These are phyloP conservation scores for Parnassius glacialis DNA, from an alignment of 2,888 invertebrate genomes.

Conservation along the genomic window DNA sequence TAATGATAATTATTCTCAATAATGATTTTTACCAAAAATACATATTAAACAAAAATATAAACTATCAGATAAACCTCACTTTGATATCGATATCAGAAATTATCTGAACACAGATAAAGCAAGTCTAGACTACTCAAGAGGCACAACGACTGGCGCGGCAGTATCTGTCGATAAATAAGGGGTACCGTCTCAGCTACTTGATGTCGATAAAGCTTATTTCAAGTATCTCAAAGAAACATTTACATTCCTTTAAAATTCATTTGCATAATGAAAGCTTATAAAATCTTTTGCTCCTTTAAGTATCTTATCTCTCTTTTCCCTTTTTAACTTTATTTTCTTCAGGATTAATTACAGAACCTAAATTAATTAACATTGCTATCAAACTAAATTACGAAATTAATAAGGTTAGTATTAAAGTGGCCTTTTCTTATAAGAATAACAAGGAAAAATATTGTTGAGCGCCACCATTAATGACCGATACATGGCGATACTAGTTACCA, in stretches of 20 bases:
- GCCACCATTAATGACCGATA: no score
- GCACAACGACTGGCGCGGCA: background rate
- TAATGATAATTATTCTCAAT: no score
- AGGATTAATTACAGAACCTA: background rate
- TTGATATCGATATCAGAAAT: background rate
- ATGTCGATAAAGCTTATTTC: constrained; percentile 19
- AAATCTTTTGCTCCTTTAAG: constrained; percentile 18
- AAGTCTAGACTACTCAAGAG: constrained; percentile 7
- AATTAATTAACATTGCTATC: no score
- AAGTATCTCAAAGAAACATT: constrained; percentile 17
- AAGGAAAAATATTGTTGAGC: no score
- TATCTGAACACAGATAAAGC: background rate
- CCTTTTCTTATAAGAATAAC: no score
- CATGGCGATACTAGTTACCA: no score
- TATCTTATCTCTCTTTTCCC: constrained; percentile 10
- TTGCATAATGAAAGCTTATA: constrained; percentile 22
- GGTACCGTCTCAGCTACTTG: constrained; percentile 6
- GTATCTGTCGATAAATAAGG: constrained; percentile 9
- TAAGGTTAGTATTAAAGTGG: no score
- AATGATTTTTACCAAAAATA: no score
- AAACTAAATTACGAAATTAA: no score
- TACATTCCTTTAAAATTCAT: constrained; percentile 18
- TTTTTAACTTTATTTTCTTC: constrained; percentile 15
- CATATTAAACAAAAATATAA: no score
- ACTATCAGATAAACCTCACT: background rate